Evolutionary conservation across 1,140 invertebrate genomes (phyloP).

Genomic region (Gonioctena quinquepunctata): DNA sequence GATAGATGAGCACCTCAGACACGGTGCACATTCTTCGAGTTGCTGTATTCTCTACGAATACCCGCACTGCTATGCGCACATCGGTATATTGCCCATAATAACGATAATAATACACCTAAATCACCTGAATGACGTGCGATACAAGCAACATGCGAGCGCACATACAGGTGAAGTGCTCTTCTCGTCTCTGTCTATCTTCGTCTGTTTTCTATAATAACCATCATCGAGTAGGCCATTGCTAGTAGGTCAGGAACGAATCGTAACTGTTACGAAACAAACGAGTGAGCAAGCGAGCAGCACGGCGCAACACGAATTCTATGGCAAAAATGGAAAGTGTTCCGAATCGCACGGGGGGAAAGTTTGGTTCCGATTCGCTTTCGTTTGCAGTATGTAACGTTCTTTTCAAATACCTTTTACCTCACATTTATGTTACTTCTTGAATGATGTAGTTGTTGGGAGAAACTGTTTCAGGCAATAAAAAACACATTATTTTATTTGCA

Average conservation of each 20-base stretch:
- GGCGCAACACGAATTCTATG: slow-evolving; percentile 31
- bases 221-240: slow-evolving; percentile 45
- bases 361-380: slow-evolving; percentile 28
- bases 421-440: too few relatives aligned
- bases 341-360: slow-evolving; percentile 40
- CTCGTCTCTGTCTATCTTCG: neutral
- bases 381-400: too few relatives aligned
- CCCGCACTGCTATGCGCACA: too few relatives aligned
- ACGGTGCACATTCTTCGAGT: too few relatives aligned
- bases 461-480: too few relatives aligned
- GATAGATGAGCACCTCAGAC: too few relatives aligned
- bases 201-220: neutral
- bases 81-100: neutral
- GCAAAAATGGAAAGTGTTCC: slow-evolving; percentile 49
- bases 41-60: too few relatives aligned
- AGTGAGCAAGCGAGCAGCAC: too few relatives aligned
- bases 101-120: neutral
- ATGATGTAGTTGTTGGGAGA: too few relatives aligned
- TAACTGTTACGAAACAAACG: slow-evolving; percentile 42
- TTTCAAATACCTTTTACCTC: too few relatives aligned
- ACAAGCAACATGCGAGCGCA: neutral
- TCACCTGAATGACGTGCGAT: neutral
- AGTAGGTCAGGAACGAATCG: slow-evolving; percentile 46
- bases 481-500: too few relatives aligned
- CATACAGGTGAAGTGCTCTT: neutral